Evolutionary conservation across 2,888 invertebrate genomes (phyloP), one percentile per base, ranked within the genome.

Genomic region (Ametastegia equiseti): DNA sequence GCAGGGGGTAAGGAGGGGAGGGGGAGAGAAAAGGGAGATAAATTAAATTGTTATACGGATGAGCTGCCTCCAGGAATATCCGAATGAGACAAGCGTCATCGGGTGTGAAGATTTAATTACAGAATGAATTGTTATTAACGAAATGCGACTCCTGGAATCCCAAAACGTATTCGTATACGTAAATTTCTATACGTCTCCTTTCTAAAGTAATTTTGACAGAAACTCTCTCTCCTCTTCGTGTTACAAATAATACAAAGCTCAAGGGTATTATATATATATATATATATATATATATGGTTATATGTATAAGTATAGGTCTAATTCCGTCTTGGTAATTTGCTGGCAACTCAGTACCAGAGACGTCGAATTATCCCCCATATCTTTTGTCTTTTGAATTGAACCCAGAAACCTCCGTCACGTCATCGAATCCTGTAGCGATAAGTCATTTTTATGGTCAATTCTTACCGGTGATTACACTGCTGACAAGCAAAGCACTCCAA

Each of bases 401-500:
- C n/a, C n/a, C n/a, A n/a, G n/a, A n/a, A n/a, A n/a, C 42, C 5
- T 30, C 39, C 71, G 15, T 5, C 1, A 45, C 1, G 9, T 69
- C 36, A 1, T 36, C 1, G 19, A 7, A 36, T 19, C 13, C 9
- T 42, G 9, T 19, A n/a, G 2, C 19, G 39, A 67, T 67, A 5
- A 6, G 39, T 30, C 7, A 63, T n/a, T 19, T 67, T 19, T 9
- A 9, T 39, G 0, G 7, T 78, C 67, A 9, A 9, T 5, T 42
- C 91, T 92, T 92, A 97, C 97, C 97, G 97, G 94, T 97, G 97
- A 93, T 97, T 97, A 93, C 98, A 98, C 92, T 97, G 97, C 92
- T 97, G 97, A 93, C 98, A 98, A 87, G 97, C 97, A 92, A 98
- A 98, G 92, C 98, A 98, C 92, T 98, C 97, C 92, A 98, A 94